phyloP scores from a whole-genome alignment of 2,888 invertebrate genomes.

The Meiosimyza decipiens region DNA sequence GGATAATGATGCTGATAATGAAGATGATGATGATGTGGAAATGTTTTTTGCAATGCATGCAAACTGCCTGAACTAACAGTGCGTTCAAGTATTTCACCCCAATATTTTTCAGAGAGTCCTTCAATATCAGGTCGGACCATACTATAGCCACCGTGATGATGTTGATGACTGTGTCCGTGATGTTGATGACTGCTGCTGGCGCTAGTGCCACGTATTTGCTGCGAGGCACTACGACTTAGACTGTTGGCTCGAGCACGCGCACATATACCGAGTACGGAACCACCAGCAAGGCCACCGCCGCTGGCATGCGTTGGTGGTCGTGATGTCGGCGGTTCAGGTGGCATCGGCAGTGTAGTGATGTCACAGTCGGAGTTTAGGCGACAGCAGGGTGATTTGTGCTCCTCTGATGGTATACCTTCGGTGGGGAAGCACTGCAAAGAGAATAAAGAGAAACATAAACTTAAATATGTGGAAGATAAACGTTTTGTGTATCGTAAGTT shows the following conservation, averaged over 20 bases:
- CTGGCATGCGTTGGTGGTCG: conserved; percentile 57
- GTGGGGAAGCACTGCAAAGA: conserved; percentile 61
- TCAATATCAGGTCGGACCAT: conserved; percentile 71
- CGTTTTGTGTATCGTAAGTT: neutral
- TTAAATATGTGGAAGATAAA: neutral
- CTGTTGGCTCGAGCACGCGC: conserved; percentile 59
- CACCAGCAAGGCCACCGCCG: conserved; percentile 45
- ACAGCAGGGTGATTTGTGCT: conserved; percentile 65
- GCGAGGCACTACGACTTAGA: conserved; percentile 58
- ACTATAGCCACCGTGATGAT: conserved; percentile 43
- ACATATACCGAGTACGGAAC: conserved; percentile 60
- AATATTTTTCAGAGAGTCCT: conserved; percentile 77
- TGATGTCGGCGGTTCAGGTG: conserved; percentile 64
- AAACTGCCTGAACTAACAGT: conserved; percentile 81
- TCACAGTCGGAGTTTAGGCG: conserved; percentile 65
- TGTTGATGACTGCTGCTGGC: conserved; percentile 46
- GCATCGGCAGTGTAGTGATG: conserved; percentile 64
- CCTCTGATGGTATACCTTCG: conserved; percentile 60
- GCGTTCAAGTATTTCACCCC: conserved; percentile 82
- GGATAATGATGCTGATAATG: conserved; percentile 49
- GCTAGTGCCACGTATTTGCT: conserved; percentile 51
- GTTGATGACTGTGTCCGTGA: conserved; percentile 43
- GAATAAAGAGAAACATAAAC: conserved; percentile 16
- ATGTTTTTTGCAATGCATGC: conserved; percentile 73
- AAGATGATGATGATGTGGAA: conserved; percentile 56